Evolutionary conservation across 2,797 vertebrate genomes (phyloP).

Genomic region (Heteromormyrus szaboi): DNA sequence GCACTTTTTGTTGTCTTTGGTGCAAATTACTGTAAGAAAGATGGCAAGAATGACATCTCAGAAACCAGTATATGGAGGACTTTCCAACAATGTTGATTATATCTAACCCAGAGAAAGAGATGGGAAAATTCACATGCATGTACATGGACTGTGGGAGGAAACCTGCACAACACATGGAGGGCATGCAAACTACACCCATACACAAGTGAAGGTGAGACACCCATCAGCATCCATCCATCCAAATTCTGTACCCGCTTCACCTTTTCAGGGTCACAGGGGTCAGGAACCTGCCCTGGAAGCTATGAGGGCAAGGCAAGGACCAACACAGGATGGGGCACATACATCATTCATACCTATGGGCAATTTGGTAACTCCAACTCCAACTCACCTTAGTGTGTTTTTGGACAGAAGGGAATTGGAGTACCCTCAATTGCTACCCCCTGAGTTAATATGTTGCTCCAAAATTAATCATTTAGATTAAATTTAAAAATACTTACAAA

Average conservation of each 20-base stretch:
- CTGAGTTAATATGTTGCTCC: neutral
- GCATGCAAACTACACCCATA: neutral
- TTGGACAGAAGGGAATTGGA: neutral
- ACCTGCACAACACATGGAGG: neutral
- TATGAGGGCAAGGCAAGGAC: neutral
- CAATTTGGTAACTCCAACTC: neutral
- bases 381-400: neutral
- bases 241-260: neutral
- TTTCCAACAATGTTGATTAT: neutral
- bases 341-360: neutral
- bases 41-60: neutral
- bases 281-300: neutral
- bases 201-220: neutral
- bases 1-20: neutral
- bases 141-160: neutral
- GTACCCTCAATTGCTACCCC: neutral
- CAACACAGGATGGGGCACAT: neutral
- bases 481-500: neutral
- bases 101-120: neutral
- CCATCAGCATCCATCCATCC: neutral
- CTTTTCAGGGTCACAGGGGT: neutral
- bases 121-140: neutral
- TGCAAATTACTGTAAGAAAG: neutral
- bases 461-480: neutral
- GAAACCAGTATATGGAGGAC: neutral